Base-by-base conservation (phyloP, 2,888 invertebrate species). In the Diarsia rubi region DNA sequence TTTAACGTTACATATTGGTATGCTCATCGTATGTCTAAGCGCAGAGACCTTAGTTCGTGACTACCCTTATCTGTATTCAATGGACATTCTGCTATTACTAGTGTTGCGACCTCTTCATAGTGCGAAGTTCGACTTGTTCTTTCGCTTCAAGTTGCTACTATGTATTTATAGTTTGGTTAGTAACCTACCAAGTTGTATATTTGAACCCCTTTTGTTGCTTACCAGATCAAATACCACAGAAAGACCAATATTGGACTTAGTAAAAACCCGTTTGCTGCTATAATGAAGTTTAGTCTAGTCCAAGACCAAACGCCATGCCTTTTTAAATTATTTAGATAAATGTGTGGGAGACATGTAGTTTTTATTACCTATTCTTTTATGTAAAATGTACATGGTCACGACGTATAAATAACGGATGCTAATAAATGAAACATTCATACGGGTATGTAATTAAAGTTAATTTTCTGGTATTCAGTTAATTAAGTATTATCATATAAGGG, bases 11-110 rank as follows among this genome's bases (percentile, higher is more conserved):
- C 47, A 27, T 67, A 69, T 88, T 86, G 75, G 82, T 85, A 86
- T 79, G 76, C 82, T 44, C 78, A 84, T 87, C 91, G 90, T 91
- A 89, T 87, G 85, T 86, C 87, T 82, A 90, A 91, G 89, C 90
- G 82, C 86, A 84, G 90, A 92, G 93, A 92, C 87, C 91, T 87
- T 81, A 79, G 67, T 90, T 92, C 93, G 93, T 94, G 94, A 93
- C 92, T 86, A 72, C 69, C 52, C 49, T 71, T 73, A 92, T 94
- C 90, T 91, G 89, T 93, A 94, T 94, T 88, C 94, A 81, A 86
- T 79, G 82, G 80, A 78, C 89, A 89, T 87, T 87, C 57, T 66
- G 57, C 37, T 47, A 69, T 71, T 73, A 79, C 75, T 81, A 75
- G 64, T 59, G 66, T 54, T 68, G 66, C 63, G 81, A 82, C 89